Evolutionary conservation across 1,140 invertebrate genomes (phyloP).

Genomic region (Hycleus phaleratus): DNA sequence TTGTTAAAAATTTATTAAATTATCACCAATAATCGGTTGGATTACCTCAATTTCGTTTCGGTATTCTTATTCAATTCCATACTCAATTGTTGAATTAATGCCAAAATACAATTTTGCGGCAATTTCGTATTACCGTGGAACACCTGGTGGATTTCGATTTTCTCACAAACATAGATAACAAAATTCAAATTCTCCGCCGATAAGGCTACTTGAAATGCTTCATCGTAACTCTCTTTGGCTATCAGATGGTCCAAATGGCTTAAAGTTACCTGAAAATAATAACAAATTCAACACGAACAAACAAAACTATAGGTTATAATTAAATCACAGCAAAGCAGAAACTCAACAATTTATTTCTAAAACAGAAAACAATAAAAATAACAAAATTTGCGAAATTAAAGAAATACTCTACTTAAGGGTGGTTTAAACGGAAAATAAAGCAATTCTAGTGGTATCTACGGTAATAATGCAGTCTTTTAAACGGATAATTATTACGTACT

Average conservation of each 20-base stretch:
- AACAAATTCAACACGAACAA: conserved; percentile 9
- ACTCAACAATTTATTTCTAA: conserved; percentile 3
- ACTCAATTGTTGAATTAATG: conserved; percentile 86
- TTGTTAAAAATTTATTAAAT: too few relatives aligned
- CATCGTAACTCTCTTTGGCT: conserved; percentile 66
- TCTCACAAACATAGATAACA: conserved; percentile 77
- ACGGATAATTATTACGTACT: conserved; percentile 32
- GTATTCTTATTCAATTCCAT: conserved; percentile 77
- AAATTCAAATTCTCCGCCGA: conserved; percentile 76
- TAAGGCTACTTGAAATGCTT: conserved; percentile 83
- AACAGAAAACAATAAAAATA: conserved; percentile 5
- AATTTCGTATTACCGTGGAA: conserved; percentile 65
- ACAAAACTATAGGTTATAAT: conserved; percentile 23
- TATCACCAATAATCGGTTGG: not conserved
- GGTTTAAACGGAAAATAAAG: too few relatives aligned
- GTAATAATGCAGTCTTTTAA: not conserved
- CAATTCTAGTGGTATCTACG: too few relatives aligned
- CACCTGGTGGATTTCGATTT: conserved; percentile 65
- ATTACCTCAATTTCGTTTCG: conserved; percentile 80
- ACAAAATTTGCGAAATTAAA: not conserved
- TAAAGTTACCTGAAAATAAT: conserved; percentile 45
- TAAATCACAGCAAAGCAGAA: conserved; percentile 4
- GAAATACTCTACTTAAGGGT: not conserved
- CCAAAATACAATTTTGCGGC: conserved; percentile 79
- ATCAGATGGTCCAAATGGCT: conserved; percentile 68